Evolutionary conservation across 2,888 invertebrate genomes (phyloP).

Genomic region (Odontocolon sp.): DNA sequence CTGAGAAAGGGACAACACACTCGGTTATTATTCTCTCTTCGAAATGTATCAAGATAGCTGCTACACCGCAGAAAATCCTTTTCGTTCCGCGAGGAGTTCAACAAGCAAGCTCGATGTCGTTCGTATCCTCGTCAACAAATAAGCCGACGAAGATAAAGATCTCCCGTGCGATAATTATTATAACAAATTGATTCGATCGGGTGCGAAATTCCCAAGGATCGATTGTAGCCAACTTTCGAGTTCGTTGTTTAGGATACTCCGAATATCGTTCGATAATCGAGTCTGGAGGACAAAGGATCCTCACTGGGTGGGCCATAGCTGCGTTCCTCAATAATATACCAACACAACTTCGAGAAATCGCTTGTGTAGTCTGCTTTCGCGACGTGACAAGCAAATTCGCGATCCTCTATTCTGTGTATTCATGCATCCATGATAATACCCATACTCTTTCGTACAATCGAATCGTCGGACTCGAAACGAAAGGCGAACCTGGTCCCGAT

Average conservation of each 20-base stretch:
- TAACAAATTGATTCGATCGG: conserved; percentile 34
- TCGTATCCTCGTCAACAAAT: conserved; percentile 2
- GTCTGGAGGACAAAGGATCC: not conserved
- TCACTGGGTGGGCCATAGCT: not conserved
- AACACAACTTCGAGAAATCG: not conserved
- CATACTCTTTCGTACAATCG: conserved; percentile 39
- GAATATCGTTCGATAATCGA: conserved; percentile 1
- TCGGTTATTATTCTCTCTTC: conserved; percentile 17
- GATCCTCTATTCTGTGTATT: conserved; percentile 12
- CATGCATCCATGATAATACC: conserved; percentile 18
- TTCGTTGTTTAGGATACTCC: too few relatives aligned
- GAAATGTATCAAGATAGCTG: conserved; percentile 10
- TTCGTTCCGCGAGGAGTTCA: not conserved
- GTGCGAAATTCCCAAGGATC: not conserved
- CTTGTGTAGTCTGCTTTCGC: not conserved
- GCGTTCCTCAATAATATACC: not conserved
- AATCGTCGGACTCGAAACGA: conserved; percentile 14
- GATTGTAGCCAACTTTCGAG: too few relatives aligned
- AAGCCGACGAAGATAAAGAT: not conserved
- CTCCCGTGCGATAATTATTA: conserved; percentile 21
- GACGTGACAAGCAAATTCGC: conserved; percentile 25
- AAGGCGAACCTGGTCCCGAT: conserved; percentile 13
- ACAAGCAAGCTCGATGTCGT: not conserved
- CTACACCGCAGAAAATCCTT: not conserved
- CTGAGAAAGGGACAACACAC: conserved; percentile 20